Conservation (phyloP, 1,140 invertebrate species). For the Nephila pilipes region DNA sequence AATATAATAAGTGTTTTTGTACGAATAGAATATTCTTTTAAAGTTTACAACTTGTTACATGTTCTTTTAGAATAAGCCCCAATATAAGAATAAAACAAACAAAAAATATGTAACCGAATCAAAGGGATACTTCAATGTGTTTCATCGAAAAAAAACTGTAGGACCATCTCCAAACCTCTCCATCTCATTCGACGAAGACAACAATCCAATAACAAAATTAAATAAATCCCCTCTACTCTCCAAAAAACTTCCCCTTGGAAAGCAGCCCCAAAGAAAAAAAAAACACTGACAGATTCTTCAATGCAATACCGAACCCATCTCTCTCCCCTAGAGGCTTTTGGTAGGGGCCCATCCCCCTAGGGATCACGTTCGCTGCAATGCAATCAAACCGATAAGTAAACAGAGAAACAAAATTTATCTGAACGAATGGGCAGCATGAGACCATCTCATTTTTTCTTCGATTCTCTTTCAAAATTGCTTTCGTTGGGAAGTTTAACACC, state of each 20-base stretch:
- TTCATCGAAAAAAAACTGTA: too few relatives aligned
- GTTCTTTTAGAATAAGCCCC: too few relatives aligned
- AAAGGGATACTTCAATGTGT: too few relatives aligned
- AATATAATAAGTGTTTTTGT: too few relatives aligned
- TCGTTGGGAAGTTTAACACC: conserved; percentile 49
- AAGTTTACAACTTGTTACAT: too few relatives aligned
- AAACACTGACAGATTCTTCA: neutral
- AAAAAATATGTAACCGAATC: too few relatives aligned
- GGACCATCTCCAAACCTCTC: neutral
- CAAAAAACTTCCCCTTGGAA: neutral
- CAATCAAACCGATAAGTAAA: conserved; percentile 61
- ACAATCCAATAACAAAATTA: conserved; percentile 15
- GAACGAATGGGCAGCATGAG: conserved; percentile 2
- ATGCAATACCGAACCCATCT: neutral
- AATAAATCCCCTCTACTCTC: conserved; percentile 9
- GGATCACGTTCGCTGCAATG: conserved; percentile 36
- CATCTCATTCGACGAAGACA: neutral
- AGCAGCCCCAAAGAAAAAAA: neutral
- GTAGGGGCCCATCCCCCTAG: neutral
- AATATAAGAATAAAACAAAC: too few relatives aligned
- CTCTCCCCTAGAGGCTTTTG: neutral
- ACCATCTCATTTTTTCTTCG: neutral
- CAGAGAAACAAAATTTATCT: conserved; percentile 22
- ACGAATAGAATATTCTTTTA: too few relatives aligned
- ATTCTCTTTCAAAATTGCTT: conserved; percentile 27